A percentile compares a stretch with the other conserved stretches of the same genome.
Evolutionary conservation across 2,888 invertebrate species (phyloP).

Genomic region (Pandemis corylana): DNA sequence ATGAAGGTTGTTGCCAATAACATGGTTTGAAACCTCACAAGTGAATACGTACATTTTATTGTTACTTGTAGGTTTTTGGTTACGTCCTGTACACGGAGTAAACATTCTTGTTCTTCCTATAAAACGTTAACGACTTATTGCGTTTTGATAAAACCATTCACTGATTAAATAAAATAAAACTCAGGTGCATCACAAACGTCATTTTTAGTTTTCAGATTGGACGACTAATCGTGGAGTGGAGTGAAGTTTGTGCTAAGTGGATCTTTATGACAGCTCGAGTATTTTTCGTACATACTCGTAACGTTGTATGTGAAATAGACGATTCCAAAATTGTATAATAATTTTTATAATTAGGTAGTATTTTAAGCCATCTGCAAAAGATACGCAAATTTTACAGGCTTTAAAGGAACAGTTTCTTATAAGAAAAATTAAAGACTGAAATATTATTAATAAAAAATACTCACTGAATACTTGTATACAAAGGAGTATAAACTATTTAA

Average conservation of each 20-base stretch:
- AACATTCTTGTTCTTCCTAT: constrained; percentile 31
- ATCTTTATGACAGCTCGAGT: constrained; percentile 16
- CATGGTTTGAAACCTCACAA: constrained; percentile 68
- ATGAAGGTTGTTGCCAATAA: constrained; percentile 45
- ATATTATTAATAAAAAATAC: background rate
- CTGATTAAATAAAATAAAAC: constrained; percentile 42
- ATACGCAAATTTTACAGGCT: no score
- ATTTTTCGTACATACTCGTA: constrained; percentile 10
- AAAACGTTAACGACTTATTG: constrained; percentile 34
- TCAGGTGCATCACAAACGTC: constrained; percentile 42
- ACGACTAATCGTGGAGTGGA: constrained; percentile 36
- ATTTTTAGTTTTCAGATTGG: constrained; percentile 40
- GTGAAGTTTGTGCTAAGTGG: constrained; percentile 11
- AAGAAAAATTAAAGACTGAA: background rate
- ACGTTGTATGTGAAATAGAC: background rate
- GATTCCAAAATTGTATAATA: no score
- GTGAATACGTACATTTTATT: constrained; percentile 66
- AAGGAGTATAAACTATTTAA: background rate
- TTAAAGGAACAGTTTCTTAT: background rate
- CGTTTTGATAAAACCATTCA: constrained; percentile 40
- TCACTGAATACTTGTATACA: background rate
- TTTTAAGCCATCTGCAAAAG: no score
- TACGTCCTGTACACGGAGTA: constrained; percentile 51
- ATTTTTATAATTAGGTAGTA: no score
- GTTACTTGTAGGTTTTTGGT: constrained; percentile 49